These are phyloP conservation scores for Athene cunicularia DNA, from an alignment of 2,113 vertebrate genomes.

Conservation along the genomic window DNA sequence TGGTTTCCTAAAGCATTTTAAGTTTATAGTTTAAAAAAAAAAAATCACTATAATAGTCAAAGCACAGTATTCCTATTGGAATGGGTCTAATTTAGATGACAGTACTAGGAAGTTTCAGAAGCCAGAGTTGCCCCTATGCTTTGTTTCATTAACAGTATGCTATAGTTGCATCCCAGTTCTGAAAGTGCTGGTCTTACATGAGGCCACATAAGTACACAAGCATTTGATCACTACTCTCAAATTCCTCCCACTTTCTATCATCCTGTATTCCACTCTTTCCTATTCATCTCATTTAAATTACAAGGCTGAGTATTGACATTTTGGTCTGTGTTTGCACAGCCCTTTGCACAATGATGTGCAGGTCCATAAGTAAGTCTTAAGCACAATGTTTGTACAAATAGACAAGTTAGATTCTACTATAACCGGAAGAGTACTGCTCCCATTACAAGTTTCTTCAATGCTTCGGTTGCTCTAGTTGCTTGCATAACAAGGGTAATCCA, in stretches of 20 bases:
- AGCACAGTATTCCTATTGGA: not conserved
- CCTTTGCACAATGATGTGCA: not conserved
- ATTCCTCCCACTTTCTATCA: not conserved
- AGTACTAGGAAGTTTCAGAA: not conserved
- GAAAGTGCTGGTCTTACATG: not conserved
- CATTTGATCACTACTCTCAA: not conserved
- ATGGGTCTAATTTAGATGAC: not conserved
- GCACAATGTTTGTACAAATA: not conserved
- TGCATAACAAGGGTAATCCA: not conserved
- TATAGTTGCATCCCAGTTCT: not conserved
- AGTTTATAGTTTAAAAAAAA: not conserved
- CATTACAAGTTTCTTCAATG: not conserved
- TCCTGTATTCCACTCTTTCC: not conserved
- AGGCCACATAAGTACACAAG: not conserved
- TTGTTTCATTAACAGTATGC: not conserved
- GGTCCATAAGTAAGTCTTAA: not conserved
- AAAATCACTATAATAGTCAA: not conserved
- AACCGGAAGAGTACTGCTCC: not conserved
- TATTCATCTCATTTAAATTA: not conserved
- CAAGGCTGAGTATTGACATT: not conserved
- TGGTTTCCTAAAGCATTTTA: not conserved
- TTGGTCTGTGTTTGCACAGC: not conserved
- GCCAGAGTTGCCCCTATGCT: rapidly evolving
- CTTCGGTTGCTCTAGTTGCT: not conserved
- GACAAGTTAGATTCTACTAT: not conserved